Evolutionary conservation across 37 sponge, comb jelly and placozoan genomes (phyloP).

Genomic region (Lycopodina hypogea): DNA sequence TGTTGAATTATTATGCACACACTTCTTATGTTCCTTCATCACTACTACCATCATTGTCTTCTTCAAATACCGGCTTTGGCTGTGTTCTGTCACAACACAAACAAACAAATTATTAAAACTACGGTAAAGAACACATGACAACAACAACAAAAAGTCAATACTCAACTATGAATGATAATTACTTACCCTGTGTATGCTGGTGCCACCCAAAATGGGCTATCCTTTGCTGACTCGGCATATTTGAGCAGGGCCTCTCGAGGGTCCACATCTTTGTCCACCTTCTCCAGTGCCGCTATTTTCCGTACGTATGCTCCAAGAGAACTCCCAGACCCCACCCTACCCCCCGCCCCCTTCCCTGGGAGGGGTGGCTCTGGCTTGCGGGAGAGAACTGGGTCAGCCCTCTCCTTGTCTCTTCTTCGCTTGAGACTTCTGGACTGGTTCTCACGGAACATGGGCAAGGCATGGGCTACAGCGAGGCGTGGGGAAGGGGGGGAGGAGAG

Average conservation of each 20-base stretch:
- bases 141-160: neutral
- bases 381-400: constrained; percentile 76
- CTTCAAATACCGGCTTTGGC: constrained; percentile 55
- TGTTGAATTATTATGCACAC: no score
- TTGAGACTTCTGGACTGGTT: constrained; percentile 66
- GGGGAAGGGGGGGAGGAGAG: neutral
- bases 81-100: constrained; percentile 38
- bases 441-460: constrained; percentile 88
- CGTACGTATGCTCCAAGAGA: constrained; percentile 79
- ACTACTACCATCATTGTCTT: constrained; percentile 36
- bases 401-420: constrained; percentile 74
- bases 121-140: no score
- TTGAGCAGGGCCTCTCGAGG: constrained; percentile 88
- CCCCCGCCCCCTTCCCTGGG: constrained; percentile 54
- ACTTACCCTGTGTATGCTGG: constrained; percentile 83
- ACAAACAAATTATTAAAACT: neutral
- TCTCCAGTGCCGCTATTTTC: constrained; percentile 73
- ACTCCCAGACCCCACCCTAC: constrained; percentile 71
- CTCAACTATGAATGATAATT: neutral
- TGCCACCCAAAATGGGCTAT: constrained; percentile 87
- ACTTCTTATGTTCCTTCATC: no score
- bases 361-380: constrained; percentile 73
- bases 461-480: constrained; percentile 58
- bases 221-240: constrained; percentile 80
- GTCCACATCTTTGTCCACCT: constrained; percentile 73